Conservation (phyloP, 2,113 vertebrate species). For the Felis catus region DNA sequence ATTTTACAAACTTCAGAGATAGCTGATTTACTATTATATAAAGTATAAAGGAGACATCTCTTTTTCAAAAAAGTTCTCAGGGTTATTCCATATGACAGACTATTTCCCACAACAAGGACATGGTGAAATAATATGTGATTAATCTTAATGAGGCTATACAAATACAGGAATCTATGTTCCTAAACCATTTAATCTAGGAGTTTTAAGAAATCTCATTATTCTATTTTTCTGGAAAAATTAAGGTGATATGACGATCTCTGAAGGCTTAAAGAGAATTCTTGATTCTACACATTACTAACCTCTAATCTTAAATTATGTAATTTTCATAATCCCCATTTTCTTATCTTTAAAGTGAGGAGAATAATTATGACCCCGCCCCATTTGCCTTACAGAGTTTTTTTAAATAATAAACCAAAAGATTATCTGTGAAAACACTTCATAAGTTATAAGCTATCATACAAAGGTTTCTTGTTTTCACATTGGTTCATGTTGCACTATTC, state of each 20-base stretch:
- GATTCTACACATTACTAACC: neutral
- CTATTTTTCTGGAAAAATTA: neutral
- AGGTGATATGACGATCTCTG: neutral
- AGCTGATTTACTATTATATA: constrained; percentile 2
- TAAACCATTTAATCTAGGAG: neutral
- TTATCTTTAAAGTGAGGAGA: neutral
- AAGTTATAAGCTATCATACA: neutral
- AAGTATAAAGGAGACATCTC: neutral
- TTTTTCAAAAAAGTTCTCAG: constrained; percentile 9
- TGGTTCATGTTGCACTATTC: neutral
- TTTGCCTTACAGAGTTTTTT: neutral
- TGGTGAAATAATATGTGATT: constrained; percentile 16
- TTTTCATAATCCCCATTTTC: neutral
- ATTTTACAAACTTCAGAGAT: neutral
- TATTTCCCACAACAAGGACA: neutral
- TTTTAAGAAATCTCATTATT: neutral
- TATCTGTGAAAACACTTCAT: neutral
- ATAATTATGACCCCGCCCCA: neutral
- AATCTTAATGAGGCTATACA: neutral
- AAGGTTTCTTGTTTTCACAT: neutral
- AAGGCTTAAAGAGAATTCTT: neutral
- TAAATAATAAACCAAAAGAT: neutral
- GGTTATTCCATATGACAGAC: neutral
- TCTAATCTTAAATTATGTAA: neutral
- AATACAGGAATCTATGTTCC: neutral